phyloP scores from a whole-genome alignment of 2,113 vertebrate genomes.

The Bostrychus sinensis region DNA sequence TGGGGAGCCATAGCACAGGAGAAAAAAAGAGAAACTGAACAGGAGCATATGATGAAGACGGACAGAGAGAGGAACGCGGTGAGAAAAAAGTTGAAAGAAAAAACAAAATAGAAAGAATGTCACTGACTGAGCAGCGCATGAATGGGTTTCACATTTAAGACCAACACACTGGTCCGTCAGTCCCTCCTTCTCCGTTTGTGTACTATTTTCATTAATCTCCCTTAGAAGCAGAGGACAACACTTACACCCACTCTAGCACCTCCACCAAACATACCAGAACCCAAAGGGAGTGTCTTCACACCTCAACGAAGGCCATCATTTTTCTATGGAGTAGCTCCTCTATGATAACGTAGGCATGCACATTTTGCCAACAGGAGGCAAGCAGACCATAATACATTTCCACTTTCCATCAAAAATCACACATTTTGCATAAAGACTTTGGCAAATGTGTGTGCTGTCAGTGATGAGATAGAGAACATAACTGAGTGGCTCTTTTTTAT shows the following conservation, averaged over 20 bases:
- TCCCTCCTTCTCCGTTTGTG: conserved; percentile 63
- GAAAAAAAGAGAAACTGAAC: conserved; percentile 36
- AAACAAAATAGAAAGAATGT: conserved; percentile 74
- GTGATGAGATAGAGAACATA: no score
- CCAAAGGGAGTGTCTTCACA: no score
- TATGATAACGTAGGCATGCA: no score
- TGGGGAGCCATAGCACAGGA: conserved; percentile 54
- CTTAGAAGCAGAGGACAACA: conserved; percentile 34
- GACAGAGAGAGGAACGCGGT: conserved; percentile 27
- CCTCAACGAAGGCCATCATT: no score
- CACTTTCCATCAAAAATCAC: no score
- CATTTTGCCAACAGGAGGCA: no score
- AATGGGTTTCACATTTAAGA: conserved; percentile 77
- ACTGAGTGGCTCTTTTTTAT: no score
- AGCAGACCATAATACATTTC: no score
- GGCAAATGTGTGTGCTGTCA: no score
- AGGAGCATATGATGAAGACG: conserved; percentile 54
- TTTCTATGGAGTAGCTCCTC: no score
- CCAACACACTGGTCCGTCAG: conserved; percentile 38
- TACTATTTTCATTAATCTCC: conserved; percentile 73
- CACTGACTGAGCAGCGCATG: conserved; percentile 76
- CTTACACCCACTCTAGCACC: conserved; percentile 8
- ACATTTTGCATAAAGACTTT: no score
- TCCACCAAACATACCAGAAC: no score
- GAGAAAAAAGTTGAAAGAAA: conserved; percentile 55